A percentile compares a stretch with the other conserved stretches of the same genome.
Evolutionary conservation across 2,888 invertebrate genomes (phyloP).

Genomic region (Iselma pallidipennis): DNA sequence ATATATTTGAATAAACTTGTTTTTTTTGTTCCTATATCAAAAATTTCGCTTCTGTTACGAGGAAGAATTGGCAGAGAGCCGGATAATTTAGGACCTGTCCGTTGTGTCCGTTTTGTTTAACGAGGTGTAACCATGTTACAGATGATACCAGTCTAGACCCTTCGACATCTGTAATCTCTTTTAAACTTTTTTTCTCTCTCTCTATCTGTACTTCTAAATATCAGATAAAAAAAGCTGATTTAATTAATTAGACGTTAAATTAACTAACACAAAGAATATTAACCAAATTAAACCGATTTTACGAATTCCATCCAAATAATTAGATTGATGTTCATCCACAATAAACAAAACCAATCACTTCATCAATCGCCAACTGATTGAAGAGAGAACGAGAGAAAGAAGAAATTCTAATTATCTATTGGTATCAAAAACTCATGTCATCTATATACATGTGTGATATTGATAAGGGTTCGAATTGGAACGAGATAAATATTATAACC

Average conservation of each 20-base stretch:
- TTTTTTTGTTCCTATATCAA: not conserved
- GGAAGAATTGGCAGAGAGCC: not conserved
- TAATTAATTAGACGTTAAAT: not conserved
- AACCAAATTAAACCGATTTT: not conserved
- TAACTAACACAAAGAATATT: not conserved
- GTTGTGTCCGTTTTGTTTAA: conserved; percentile 1
- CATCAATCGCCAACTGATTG: conserved; percentile 18
- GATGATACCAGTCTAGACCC: conserved; percentile 2
- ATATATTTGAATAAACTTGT: too few relatives aligned
- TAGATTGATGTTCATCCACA: not conserved
- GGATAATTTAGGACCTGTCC: not conserved
- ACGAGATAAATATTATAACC: too few relatives aligned
- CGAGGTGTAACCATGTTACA: conserved; percentile 2
- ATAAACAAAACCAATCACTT: conserved; percentile 37
- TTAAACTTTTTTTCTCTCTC: not conserved
- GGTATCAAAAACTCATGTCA: not conserved
- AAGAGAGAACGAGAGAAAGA: not conserved
- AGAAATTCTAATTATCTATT: not conserved
- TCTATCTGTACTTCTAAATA: too few relatives aligned
- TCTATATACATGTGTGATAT: too few relatives aligned
- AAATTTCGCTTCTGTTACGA: not conserved
- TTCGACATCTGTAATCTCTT: not conserved
- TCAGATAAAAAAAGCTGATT: not conserved
- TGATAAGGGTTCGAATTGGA: too few relatives aligned
- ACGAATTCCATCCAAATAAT: not conserved